A percentile compares a stretch with the other conserved stretches of the same genome.
Evolutionary conservation across 2,888 invertebrate genomes (phyloP).

Genomic region (Phengaris arion): DNA sequence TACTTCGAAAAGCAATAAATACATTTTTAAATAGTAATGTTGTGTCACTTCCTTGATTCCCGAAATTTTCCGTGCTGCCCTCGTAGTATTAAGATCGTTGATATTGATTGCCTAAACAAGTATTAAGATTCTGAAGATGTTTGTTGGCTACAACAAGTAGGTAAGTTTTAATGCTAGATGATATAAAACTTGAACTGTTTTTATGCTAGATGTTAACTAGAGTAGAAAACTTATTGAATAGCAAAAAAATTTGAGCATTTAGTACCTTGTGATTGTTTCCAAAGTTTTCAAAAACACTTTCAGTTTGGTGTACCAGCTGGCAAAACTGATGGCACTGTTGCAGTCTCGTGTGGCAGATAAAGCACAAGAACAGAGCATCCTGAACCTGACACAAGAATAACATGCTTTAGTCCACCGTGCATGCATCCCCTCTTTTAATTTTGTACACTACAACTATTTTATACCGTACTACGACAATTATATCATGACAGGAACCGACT

Average conservation of each 20-base stretch:
- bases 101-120: not conserved
- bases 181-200: not conserved
- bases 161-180: not conserved
- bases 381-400: not conserved
- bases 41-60: no score
- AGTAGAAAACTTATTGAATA: no score
- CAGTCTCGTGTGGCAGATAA: conserved; percentile 16
- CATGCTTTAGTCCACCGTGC: not conserved
- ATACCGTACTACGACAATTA: not conserved
- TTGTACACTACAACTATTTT: not conserved
- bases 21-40: no score
- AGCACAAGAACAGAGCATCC: not conserved
- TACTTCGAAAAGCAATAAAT: no score
- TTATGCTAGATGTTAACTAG: not conserved
- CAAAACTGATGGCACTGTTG: conserved; percentile 14
- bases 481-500: no score
- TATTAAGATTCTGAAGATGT: not conserved
- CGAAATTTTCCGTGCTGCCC: no score
- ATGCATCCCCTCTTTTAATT: not conserved
- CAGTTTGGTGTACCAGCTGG: not conserved
- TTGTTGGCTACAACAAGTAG: not conserved
- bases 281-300: not conserved
- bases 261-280: conserved; percentile 10
- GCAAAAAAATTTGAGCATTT: no score
- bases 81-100: not conserved